Evolutionary conservation across 1,140 invertebrate species (phyloP).

Genomic region (Panagrolaimus sp.): DNA sequence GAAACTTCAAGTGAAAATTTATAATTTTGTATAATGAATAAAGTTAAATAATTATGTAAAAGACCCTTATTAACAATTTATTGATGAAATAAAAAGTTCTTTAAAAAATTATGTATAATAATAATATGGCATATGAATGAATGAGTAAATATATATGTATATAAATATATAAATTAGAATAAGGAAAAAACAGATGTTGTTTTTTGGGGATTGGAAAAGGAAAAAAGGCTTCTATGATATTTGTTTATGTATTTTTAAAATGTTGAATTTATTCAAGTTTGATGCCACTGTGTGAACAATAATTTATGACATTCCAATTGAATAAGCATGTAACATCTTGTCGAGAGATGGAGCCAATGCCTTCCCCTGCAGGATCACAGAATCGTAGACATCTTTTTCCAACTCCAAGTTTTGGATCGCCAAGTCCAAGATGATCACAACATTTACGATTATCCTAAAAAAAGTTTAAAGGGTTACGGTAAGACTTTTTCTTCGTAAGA

Average conservation of each 20-base stretch:
- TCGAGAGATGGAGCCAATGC: conserved; percentile 42
- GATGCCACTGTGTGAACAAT: conserved; percentile 47
- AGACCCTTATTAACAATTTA: too few species aligned
- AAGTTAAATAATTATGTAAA: too few species aligned
- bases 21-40: too few species aligned
- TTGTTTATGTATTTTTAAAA: background rate
- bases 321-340: conserved; percentile 46
- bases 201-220: too few species aligned
- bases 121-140: too few species aligned
- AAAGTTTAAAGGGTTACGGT: background rate
- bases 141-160: too few species aligned
- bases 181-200: too few species aligned
- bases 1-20: too few species aligned
- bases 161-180: too few species aligned
- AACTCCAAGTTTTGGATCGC: conserved; percentile 45
- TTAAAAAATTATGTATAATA: too few species aligned
- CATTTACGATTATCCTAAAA: conserved; percentile 45
- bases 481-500: background rate
- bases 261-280: conserved; percentile 38
- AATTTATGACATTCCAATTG: conserved; percentile 51
- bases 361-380: conserved; percentile 48
- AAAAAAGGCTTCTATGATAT: too few species aligned
- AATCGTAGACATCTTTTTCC: conserved; percentile 46
- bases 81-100: too few species aligned
- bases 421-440: conserved; percentile 44